A percentile compares a stretch with the other conserved stretches of the same genome.
phyloP scores from a whole-genome alignment of 2,797 vertebrate species.

The Chloroceryle inda region DNA sequence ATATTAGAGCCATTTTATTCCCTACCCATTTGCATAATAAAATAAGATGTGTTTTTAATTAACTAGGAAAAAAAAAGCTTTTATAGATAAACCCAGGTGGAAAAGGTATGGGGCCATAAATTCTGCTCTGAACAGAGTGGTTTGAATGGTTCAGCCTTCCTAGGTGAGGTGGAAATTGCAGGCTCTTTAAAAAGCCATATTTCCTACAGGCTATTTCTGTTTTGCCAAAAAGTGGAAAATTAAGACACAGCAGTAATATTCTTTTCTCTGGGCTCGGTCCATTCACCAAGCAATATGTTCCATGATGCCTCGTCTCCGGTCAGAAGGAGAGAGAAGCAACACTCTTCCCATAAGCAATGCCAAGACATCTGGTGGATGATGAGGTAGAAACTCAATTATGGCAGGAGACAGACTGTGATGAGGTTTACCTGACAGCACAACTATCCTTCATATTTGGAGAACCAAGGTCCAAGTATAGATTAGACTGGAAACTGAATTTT shows the following conservation, averaged over 20 bases:
- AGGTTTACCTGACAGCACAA: background rate
- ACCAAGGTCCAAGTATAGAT: background rate
- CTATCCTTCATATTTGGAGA: background rate
- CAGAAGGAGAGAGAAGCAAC: background rate
- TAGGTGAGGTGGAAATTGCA: background rate
- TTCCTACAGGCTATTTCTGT: background rate
- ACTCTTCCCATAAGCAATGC: background rate
- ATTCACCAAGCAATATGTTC: background rate
- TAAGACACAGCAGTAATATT: background rate
- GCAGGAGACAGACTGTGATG: background rate
- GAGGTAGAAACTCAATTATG: constrained; percentile 35
- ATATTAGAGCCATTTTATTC: background rate
- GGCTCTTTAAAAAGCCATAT: background rate
- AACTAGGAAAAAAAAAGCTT: background rate
- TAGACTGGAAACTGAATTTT: background rate
- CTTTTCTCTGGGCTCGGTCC: background rate
- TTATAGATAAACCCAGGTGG: background rate
- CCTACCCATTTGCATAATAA: background rate
- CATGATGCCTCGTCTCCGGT: background rate
- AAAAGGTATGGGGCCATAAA: background rate
- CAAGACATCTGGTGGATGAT: constrained; percentile 22
- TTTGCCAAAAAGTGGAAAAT: background rate
- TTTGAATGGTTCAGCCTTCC: background rate
- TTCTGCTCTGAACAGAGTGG: background rate
- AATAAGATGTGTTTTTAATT: background rate